These are phyloP conservation scores for Eupithecia exiguata DNA, from an alignment of 2,888 invertebrate species.

Conservation along the genomic window DNA sequence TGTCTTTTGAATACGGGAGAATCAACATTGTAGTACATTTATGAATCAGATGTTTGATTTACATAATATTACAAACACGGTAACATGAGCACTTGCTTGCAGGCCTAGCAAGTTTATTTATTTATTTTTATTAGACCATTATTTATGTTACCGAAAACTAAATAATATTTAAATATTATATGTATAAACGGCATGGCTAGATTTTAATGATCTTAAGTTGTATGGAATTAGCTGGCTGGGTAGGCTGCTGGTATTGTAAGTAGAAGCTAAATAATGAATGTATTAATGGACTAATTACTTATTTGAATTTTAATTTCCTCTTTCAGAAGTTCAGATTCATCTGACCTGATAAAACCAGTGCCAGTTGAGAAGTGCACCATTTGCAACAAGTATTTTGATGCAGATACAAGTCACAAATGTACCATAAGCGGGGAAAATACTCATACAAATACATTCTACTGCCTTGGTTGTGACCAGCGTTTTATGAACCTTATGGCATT, in stretches of 20 bases:
- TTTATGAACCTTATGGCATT: slow-evolving; percentile 53
- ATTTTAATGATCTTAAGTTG: background rate
- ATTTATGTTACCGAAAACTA: no score
- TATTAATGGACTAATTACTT: background rate
- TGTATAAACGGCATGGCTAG: background rate
- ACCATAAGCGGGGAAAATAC: background rate
- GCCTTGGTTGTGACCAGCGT: slow-evolving; percentile 57
- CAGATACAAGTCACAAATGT: background rate
- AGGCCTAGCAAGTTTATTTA: no score
- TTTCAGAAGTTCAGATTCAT: slow-evolving; percentile 54
- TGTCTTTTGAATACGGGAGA: background rate
- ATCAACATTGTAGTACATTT: background rate
- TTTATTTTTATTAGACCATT: no score
- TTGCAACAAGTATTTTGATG: slow-evolving; percentile 44
- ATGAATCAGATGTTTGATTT: background rate
- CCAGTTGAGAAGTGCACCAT: slow-evolving; percentile 52
- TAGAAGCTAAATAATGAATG: background rate
- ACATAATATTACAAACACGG: background rate
- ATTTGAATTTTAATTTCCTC: background rate
- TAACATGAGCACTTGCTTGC: background rate
- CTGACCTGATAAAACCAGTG: slow-evolving; percentile 56
- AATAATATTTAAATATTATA: no score
- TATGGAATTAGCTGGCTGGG: background rate
- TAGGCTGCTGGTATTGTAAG: background rate
- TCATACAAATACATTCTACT: slow-evolving; percentile 42